Evolutionary conservation across 2,113 vertebrate species (phyloP).

Genomic region (Halichoerus grypus): DNA sequence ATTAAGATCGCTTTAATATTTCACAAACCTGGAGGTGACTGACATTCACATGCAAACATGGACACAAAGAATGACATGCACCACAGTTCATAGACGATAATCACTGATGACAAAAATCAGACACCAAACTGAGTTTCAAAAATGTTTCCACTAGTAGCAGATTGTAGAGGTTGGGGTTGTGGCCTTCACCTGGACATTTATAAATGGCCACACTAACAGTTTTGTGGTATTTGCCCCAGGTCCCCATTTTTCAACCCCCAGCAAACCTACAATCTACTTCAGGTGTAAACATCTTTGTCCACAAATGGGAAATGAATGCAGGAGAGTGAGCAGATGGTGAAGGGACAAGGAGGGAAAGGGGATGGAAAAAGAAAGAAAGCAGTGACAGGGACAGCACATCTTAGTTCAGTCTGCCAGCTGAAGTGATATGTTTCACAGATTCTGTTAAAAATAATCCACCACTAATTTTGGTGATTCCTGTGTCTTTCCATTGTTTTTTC

Average conservation of each 20-base stretch:
- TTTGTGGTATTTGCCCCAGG: conserved; percentile 62
- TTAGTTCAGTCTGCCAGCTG: conserved; percentile 87
- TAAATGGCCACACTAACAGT: conserved; percentile 76
- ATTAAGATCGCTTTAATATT: conserved; percentile 77
- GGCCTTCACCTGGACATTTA: conserved; percentile 70
- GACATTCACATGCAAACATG: conserved; percentile 87
- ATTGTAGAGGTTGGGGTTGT: conserved; percentile 89
- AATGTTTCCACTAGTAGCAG: conserved; percentile 91
- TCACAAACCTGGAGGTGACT: conserved; percentile 82
- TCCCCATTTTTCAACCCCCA: conserved; percentile 83
- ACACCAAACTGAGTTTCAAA: conserved; percentile 87
- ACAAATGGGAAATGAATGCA: conserved; percentile 75
- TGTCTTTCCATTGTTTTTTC: conserved; percentile 32
- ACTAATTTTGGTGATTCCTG: conserved; percentile 53
- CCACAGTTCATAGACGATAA: conserved; percentile 78
- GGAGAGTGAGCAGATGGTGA: conserved; percentile 40
- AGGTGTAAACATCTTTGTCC: conserved; percentile 92
- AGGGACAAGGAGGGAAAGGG: conserved; percentile 34
- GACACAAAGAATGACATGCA: conserved; percentile 86
- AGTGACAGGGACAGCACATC: conserved; percentile 78
- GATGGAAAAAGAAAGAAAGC: conserved; percentile 64
- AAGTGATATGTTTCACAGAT: conserved; percentile 66
- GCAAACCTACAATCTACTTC: conserved; percentile 90
- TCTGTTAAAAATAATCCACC: conserved; percentile 50
- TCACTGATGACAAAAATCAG: conserved; percentile 83